Base-by-base conservation (phyloP, 2,113 vertebrate genomes). In the Upupa epops region DNA sequence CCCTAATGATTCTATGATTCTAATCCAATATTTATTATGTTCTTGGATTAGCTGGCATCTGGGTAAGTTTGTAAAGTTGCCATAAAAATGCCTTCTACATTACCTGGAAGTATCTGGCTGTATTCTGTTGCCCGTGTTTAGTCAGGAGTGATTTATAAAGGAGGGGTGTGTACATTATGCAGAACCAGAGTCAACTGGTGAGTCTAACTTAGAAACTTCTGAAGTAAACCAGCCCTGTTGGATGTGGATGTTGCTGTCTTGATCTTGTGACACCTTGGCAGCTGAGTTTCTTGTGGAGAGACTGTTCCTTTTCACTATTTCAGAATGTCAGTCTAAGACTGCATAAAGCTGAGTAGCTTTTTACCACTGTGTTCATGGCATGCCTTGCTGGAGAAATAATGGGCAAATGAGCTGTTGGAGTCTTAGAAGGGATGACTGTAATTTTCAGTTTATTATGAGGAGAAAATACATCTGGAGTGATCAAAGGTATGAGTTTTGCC, bases 401-500 rank as follows among this genome's bases (percentile, higher is more conserved):
- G 68, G 60, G 93, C 37, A 91, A 92, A 96, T 77, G 82, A 91
- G 56, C 91, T 93, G 89, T 45, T 1, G 7, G 72, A 88, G 68
- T 73, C 68, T 22, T 64, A 55, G 87, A 92, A 91, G 71, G 55
- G 51, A 74, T 85, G 78, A 94, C 26, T 79, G 75, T 34, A 87
- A 91, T 93, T 93, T 95, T 92, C 42, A 70, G 82, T 93, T 91
- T 94, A 85, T 91, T 93, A 73, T 59, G 48, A 89, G 48, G 31
- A 91, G 71, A 92, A 91, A 91, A 84, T 85, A 52, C 75, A 85
- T 91, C 84, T 93, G 89, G 73, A 86, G 66, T 79, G 87, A 93
- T 94, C 93, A 94, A 93, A 96, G 87, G 55, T 79, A 85, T 65
- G 85, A 76, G 75, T 64, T 89, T 63, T 93, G 82, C 91, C 84